Percentiles rank a stretch among this genome's conserved stretches.
Conservation (phyloP, 2,113 vertebrate species). For the Ariopsis seemanni region DNA sequence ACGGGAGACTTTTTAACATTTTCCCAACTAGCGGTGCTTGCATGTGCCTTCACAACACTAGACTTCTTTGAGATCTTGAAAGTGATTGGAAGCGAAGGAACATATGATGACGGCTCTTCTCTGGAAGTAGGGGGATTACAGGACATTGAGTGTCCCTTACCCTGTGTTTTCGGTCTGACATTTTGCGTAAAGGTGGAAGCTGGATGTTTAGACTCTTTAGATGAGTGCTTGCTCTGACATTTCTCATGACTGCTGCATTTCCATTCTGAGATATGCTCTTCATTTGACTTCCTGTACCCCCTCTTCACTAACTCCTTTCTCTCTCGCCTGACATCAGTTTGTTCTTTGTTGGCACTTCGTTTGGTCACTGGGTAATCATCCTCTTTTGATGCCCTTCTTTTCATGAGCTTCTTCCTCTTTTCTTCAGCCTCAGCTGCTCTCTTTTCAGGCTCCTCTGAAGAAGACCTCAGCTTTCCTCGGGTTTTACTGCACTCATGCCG, state of each 20-base stretch:
- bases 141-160: background rate
- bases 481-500: background rate
- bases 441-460: slow-evolving; percentile 1
- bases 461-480: background rate
- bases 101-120: background rate
- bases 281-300: background rate
- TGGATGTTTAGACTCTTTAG: slow-evolving; percentile 18
- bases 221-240: background rate
- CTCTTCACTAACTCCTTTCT: slow-evolving; percentile 15
- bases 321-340: background rate
- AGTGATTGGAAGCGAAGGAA: background rate
- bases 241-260: background rate
- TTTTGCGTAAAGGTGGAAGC: background rate
- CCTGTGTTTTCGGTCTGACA: background rate
- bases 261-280: background rate
- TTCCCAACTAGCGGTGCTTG: background rate
- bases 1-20: background rate
- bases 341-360: slow-evolving; percentile 38
- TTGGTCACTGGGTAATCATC: slow-evolving; percentile 32
- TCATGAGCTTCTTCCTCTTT: slow-evolving; percentile 28
- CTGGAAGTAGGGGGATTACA: background rate
- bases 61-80: slow-evolving; percentile 68
- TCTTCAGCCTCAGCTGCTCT: background rate
- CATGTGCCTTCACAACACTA: background rate
- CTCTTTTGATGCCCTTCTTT: slow-evolving; percentile 20